phyloP scores from a whole-genome alignment of 2,797 vertebrate species.

The Helostoma temminkii region DNA sequence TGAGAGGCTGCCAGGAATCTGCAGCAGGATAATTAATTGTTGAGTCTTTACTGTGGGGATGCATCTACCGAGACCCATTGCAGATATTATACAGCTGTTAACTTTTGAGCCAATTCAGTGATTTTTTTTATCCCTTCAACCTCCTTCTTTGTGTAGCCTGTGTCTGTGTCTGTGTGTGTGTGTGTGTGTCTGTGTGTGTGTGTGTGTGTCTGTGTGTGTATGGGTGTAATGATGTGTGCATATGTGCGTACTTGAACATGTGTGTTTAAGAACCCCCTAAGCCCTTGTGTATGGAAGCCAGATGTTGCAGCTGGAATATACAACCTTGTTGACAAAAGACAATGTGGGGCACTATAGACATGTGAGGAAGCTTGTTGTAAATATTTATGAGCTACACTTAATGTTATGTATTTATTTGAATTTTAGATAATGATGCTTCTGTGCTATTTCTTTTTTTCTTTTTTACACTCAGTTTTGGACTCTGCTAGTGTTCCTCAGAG shows the following conservation, averaged over 20 bases:
- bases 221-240: constrained; percentile 53
- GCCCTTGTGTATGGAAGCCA: constrained; percentile 72
- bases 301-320: constrained; percentile 75
- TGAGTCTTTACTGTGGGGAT: constrained; percentile 81
- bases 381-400: constrained; percentile 51
- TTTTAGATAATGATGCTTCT: constrained; percentile 15
- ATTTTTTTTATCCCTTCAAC: constrained; percentile 66
- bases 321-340: constrained; percentile 67
- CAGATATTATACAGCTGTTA: constrained; percentile 88
- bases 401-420: constrained; percentile 38
- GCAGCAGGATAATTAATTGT: constrained; percentile 87
- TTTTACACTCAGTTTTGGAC: neutral
- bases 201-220: constrained; percentile 23
- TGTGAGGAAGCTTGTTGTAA: constrained; percentile 36
- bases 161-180: constrained; percentile 10
- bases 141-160: constrained; percentile 54
- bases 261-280: constrained; percentile 73
- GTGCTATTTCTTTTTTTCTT: neutral
- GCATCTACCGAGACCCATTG: constrained; percentile 84
- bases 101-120: constrained; percentile 84
- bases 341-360: constrained; percentile 26
- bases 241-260: constrained; percentile 56
- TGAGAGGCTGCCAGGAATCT: constrained; percentile 80
- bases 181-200: constrained; percentile 43
- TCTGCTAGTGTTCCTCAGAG: constrained; percentile 14